These are phyloP conservation scores for Cranoglanis bouderius DNA, from an alignment of 2,113 vertebrate genomes.

Conservation along the genomic window DNA sequence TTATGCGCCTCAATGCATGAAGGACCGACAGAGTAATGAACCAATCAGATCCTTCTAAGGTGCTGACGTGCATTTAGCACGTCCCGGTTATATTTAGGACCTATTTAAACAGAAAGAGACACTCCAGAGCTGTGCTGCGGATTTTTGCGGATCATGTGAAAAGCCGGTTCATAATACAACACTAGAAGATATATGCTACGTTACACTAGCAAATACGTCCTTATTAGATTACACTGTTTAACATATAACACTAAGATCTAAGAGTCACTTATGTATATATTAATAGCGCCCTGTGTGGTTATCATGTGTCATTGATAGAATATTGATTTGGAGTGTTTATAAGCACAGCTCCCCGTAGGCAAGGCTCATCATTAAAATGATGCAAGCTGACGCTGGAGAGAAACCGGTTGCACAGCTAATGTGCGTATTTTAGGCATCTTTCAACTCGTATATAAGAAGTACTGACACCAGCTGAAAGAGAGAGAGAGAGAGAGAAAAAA, in stretches of 20 bases:
- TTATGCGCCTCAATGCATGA: conserved; percentile 36
- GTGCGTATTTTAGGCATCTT: conserved; percentile 25
- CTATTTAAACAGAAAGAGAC: conserved; percentile 67
- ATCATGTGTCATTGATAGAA: conserved; percentile 30
- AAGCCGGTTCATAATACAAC: conserved; percentile 39
- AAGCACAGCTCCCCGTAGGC: conserved; percentile 33
- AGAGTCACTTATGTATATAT: not conserved
- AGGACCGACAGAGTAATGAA: conserved; percentile 62
- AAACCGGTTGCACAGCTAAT: conserved; percentile 26
- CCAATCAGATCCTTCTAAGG: conserved; percentile 70
- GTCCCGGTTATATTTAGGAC: conserved; percentile 80
- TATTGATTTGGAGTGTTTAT: conserved; percentile 41
- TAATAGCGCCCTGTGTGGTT: not conserved
- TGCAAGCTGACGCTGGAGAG: conserved; percentile 48
- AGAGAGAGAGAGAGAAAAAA: conserved; percentile 53
- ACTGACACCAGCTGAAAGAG: conserved; percentile 59
- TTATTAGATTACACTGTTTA: not conserved
- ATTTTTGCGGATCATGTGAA: conserved; percentile 15
- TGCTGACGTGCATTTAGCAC: conserved; percentile 68
- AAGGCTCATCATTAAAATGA: conserved; percentile 46
- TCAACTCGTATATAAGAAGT: conserved; percentile 31
- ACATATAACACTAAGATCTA: not conserved
- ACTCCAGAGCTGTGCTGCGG: conserved; percentile 9
- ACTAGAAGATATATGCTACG: not conserved
- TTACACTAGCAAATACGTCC: not conserved